Percentiles rank a stretch among this genome's conserved stretches.
Evolutionary conservation across 92 coral and sea anemone genomes (phyloP).

Genomic region (Heliopora coerulea): DNA sequence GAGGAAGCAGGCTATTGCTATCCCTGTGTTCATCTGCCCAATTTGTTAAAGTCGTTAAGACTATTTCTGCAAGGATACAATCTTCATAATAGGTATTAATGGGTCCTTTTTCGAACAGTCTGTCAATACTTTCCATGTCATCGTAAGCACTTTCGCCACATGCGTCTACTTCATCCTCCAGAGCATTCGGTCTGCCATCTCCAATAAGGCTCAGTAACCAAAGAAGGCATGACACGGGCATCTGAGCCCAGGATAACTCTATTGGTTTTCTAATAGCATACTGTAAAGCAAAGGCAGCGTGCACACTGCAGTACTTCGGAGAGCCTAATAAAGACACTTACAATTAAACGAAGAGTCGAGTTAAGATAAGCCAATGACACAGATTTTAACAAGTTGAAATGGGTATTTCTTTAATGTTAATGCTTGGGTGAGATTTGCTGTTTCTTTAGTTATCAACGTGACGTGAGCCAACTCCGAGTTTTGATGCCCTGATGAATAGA

Average conservation of each 20-base stretch:
- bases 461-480: too few species aligned
- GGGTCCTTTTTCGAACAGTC: constrained; percentile 74
- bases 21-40: neutral
- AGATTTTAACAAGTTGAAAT: too few species aligned
- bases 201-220: constrained; percentile 70
- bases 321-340: neutral
- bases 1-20: neutral
- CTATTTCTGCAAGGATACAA: constrained; percentile 46
- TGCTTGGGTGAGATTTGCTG: too few species aligned
- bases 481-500: too few species aligned
- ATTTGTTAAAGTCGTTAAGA: constrained; percentile 1
- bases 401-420: too few species aligned
- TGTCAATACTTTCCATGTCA: constrained; percentile 54
- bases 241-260: constrained; percentile 39
- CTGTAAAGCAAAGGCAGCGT: constrained; percentile 40
- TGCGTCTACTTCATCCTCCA: neutral
- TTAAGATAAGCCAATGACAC: too few species aligned
- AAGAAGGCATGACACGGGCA: constrained; percentile 50
- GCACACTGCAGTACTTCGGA: constrained; percentile 23
- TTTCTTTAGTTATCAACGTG: too few species aligned
- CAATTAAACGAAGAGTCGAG: too few species aligned
- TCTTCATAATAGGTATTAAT: constrained; percentile 58
- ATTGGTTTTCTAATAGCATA: constrained; percentile 34
- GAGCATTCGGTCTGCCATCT: constrained; percentile 5
- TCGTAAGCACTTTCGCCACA: constrained; percentile 15